Conservation (phyloP, 2,113 vertebrate species). For the rabbit (Oryctolagus cuniculus) region DNA sequence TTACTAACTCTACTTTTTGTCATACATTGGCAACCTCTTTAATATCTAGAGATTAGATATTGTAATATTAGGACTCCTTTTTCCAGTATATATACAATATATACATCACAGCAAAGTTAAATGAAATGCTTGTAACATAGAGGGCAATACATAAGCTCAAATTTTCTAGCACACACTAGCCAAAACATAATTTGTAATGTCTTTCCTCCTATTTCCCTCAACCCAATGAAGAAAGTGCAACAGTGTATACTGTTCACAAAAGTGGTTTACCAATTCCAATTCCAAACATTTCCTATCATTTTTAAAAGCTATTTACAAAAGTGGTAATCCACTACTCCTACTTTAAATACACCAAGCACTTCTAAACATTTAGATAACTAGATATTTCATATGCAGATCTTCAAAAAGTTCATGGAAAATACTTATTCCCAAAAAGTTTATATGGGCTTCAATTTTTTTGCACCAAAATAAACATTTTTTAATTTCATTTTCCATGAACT, state of each 20-base stretch:
- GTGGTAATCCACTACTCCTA: not conserved
- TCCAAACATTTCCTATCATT: slow-evolving; percentile 37
- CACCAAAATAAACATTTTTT: no score
- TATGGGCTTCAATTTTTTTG: no score
- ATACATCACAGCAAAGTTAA: slow-evolving; percentile 51
- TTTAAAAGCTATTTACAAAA: slow-evolving; percentile 55
- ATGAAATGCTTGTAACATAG: slow-evolving; percentile 40
- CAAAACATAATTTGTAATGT: slow-evolving; percentile 21
- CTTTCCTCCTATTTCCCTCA: not conserved
- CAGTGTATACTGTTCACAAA: not conserved
- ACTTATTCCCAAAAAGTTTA: no score
- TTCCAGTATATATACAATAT: slow-evolving; percentile 65
- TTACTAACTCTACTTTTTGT: slow-evolving; percentile 71
- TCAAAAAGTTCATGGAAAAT: no score
- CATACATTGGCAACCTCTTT: slow-evolving; percentile 73
- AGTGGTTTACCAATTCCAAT: not conserved
- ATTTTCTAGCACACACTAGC: not conserved
- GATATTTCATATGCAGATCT: not conserved
- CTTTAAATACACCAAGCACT: slow-evolving; percentile 5
- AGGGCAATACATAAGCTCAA: slow-evolving; percentile 1
- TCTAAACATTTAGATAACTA: slow-evolving; percentile 32
- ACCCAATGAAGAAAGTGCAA: not conserved
- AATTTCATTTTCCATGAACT: no score
- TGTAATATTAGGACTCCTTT: slow-evolving; percentile 35
- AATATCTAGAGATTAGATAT: slow-evolving; percentile 67